Base-by-base conservation (phyloP, 2,888 invertebrate species). In the Scrobipalpa atriplicella region DNA sequence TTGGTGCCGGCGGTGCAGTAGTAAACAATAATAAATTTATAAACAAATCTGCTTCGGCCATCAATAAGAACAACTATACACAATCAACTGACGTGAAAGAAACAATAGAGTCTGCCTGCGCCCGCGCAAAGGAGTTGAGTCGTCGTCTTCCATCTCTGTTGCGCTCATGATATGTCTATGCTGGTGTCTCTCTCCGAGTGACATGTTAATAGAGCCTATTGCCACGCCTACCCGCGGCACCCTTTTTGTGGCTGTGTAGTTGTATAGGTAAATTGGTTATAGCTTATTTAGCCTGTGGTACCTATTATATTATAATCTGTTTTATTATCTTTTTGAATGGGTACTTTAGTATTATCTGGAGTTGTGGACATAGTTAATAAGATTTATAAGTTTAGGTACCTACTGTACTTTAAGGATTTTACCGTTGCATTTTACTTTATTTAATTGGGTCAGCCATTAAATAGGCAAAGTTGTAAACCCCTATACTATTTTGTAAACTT, bases 201-300 rank as follows among this genome's bases (percentile, higher is more conserved):
- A 87, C 87, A 87, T 83, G 87, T 85, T 86, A 84, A 85, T 87
- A 85, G 79, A 82, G 76, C 75, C 75, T 78, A 68, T 69, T 68
- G 79, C 82, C 72, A 77, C 85, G 84, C 87, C 87, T 81, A 76
- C 71, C 67, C 70, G 71, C 71, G 67, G 71, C 69, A 74, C 70
- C 72, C 70, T 73, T 71, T 73, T 72, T 72, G 52, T 52, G 8
- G 8, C 6, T 38, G 64, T 19, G 43, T 62, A 19, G n/a, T 11
- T 29, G 36, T 36, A 16, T 63, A 63, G 11, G 51, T 52, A 38
- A 38, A 43, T 43, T 43, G 62, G 19, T 58, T 38, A 36, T 38
- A 21, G 19, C 52, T 56, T 11, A 3, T 13, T 21, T 11, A 56
- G 21, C 11, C 21, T 21, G 18, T 21, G 6, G 19, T 29, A n/a